Evolutionary conservation across 2,113 vertebrate genomes (phyloP), one percentile per base, ranked within the genome.

Genomic region (Phasianus colchicus): DNA sequence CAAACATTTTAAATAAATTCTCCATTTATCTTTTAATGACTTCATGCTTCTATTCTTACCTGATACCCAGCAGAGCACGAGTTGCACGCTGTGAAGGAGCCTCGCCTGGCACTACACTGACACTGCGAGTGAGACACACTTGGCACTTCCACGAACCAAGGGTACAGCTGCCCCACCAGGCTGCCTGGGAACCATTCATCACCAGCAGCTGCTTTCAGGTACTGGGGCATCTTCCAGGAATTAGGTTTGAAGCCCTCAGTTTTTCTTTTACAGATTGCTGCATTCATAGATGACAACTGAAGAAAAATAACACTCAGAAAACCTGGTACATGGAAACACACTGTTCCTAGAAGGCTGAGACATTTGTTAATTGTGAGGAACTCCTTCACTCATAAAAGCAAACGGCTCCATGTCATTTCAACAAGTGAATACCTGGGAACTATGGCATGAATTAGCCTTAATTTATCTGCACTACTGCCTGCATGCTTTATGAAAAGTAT

Each of bases 391-490:
- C 88, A 69, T 58, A 84, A 91, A 91, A 95, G 42, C 74, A 96
- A 96, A 95, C 55, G 54, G 70, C 64, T 93, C 87, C 77, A 32
- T 87, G 85, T 90, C 88, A 90, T 50, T 70, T 38, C 92, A 88
- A 83, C 77, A 83, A 90, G 75, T 71, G 43, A 75, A 47, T 86
- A 94, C 89, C 90, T 94, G 94, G 93, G 84, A 96, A 86, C 75
- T 88, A 86, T 72, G 93, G 86, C 65, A 69, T 77, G 92, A 97
- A 93, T 92, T 63, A 88, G 50, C 90, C 78, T 93, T 90, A 92
- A 95, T 94, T 96, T 94, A 96, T 90, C 78, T 95, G 86, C 84
- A 86, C 82, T 10, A 13, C 72, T 95, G 84, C 77, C 90, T 92
- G 81, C 80, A 16, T 47, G 77, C 81, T 92, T 83, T 92, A 89